Evolutionary conservation across 2,888 invertebrate species (phyloP), one percentile per base, ranked within the genome.

Genomic region (Eretmocerus hayati): DNA sequence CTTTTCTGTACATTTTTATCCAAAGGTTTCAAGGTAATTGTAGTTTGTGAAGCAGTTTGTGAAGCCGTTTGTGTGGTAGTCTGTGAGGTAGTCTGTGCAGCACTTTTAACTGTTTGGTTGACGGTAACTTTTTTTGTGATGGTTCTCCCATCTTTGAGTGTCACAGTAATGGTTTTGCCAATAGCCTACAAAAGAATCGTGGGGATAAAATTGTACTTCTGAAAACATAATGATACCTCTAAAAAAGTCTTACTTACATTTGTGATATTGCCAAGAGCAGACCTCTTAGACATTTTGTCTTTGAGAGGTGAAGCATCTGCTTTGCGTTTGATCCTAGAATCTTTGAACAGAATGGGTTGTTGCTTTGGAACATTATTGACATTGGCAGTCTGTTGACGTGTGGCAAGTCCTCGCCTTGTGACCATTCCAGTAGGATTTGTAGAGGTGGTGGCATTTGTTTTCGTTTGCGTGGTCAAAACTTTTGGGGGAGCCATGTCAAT

Each of bases 261-360:
- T 42, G 90, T 89, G 57, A 91, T 81, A 69, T 92, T 91, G 53
- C 87, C 88, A 64, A 93, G 81, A 3, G 90, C 92, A 35, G 88
- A 85, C 61, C 92, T 76, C 69, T 90, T 91, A 5, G 82, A 79
- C 42, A 77, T 80, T 58, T 80, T 81, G 65, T 85, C 84, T 71
- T 86, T 88, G 37, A 82, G 64, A 4, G 89, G 89, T 48, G 88
- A 89, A 55, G 80, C 81, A 37, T 84, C 84, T 2, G 90, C 90
- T 78, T 90, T 90, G 64, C 90, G 77, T 69, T 90, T 90, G 42
- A 77, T 77, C 46, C 80, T 75, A 20, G 74, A 6, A 64, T 79
- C 79, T 57, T 77, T 67, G 54, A 59, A 65, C 53, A 74, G 69
- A 58, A 73, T 72, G 46, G 74, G 67, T 60, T 71, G 61, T 61